A percentile compares a stretch with the other conserved stretches of the same genome.
phyloP scores from a whole-genome alignment of 2,797 vertebrate genomes.

The Neosilurus mollespiculum region DNA sequence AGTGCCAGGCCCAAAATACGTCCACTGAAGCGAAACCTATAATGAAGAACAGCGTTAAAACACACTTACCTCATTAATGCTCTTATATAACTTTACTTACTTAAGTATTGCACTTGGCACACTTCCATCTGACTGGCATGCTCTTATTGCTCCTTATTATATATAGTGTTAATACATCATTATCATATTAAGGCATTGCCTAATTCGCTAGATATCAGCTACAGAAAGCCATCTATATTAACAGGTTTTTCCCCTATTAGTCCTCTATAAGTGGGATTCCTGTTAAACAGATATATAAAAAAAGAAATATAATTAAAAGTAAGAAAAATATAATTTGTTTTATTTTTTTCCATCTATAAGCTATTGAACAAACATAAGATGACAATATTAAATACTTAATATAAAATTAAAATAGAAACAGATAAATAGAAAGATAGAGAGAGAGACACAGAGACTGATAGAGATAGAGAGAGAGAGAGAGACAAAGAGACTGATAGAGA shows the following conservation, averaged over 20 bases:
- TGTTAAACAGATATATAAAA: neutral
- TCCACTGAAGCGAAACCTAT: constrained; percentile 96
- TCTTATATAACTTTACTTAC: neutral
- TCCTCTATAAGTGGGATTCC: neutral
- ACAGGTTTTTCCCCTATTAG: neutral
- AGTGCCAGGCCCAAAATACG: constrained; percentile 94
- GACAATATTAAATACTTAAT: too few species aligned
- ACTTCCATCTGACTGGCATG: neutral
- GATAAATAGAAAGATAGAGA: too few species aligned
- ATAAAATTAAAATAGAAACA: too few species aligned
- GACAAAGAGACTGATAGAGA: too few species aligned
- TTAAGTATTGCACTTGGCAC: neutral
- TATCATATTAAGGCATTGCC: neutral
- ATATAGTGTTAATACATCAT: neutral
- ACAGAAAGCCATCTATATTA: neutral
- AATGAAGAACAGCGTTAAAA: constrained; percentile 1
- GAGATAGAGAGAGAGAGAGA: too few species aligned
- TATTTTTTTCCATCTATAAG: constrained; percentile 20
- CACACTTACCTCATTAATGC: constrained; percentile 1
- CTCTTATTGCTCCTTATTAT: neutral
- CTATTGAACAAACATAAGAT: constrained; percentile 24
- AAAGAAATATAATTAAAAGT: neutral
- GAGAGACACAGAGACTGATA: too few species aligned
- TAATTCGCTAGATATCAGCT: neutral
- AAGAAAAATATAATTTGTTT: neutral